phyloP scores from a whole-genome alignment of 2,797 vertebrate species.

The Phataginus tetradactyla region DNA sequence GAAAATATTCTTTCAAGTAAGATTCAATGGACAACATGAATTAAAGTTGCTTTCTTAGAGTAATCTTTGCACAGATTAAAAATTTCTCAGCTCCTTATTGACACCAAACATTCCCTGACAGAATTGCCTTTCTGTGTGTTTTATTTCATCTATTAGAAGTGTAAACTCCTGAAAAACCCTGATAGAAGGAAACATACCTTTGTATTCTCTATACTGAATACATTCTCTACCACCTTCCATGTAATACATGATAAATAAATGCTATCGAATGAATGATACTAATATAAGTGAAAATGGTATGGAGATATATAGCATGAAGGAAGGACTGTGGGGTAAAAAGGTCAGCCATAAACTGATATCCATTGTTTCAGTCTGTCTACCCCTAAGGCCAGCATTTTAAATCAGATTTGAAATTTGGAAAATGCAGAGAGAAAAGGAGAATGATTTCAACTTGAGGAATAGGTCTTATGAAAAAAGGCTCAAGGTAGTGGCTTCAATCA shows the following conservation, averaged over 20 bases:
- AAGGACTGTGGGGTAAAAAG: not conserved
- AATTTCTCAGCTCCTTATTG: not conserved
- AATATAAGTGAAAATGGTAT: not conserved
- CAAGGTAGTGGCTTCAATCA: not conserved
- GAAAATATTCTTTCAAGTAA: slow-evolving; percentile 31
- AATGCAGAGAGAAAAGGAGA: not conserved
- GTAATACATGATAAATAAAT: not conserved
- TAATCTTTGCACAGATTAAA: not conserved
- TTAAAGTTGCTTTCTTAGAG: not conserved
- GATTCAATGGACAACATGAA: not conserved
- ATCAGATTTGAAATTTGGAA: not conserved
- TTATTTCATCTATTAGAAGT: not conserved
- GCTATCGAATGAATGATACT: not conserved
- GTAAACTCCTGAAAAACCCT: not conserved
- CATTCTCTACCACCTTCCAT: not conserved
- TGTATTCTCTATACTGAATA: not conserved
- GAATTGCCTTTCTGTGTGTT: not conserved
- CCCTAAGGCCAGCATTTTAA: not conserved
- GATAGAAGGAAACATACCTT: not conserved
- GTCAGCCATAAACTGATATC: not conserved
- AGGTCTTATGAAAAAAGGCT: not conserved
- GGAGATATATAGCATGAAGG: not conserved
- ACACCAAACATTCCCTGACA: not conserved
- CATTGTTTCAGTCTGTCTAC: not conserved
- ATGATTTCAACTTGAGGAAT: not conserved